phyloP scores from a whole-genome alignment of 2,888 invertebrate species.

The Troides helena region DNA sequence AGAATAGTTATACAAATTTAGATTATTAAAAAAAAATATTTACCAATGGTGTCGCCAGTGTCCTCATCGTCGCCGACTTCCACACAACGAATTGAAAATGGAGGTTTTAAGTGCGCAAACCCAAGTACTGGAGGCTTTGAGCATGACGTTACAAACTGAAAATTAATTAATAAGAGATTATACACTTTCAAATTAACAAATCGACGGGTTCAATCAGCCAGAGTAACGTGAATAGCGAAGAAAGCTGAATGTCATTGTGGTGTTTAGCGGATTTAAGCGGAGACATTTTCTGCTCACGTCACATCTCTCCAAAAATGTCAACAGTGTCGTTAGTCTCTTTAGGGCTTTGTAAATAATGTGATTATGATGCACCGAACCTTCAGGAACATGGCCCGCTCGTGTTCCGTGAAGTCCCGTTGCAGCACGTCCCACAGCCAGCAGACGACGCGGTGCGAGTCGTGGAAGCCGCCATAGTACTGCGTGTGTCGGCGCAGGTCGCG shows the following conservation, averaged over 20 bases:
- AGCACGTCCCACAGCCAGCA: slow-evolving; percentile 99
- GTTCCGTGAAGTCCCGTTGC: slow-evolving; percentile 94
- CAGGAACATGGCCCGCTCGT: slow-evolving; percentile 95
- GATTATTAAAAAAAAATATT: slow-evolving; percentile 26
- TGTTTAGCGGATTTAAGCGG: no score
- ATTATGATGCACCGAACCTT: slow-evolving; percentile 82
- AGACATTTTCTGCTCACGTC: no score
- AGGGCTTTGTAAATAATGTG: not conserved
- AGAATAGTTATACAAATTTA: no score
- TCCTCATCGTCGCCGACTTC: slow-evolving; percentile 99
- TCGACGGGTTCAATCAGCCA: no score
- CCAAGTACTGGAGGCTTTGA: slow-evolving; percentile 98
- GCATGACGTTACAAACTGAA: slow-evolving; percentile 94
- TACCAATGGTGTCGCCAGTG: slow-evolving; percentile 91
- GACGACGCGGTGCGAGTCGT: slow-evolving; percentile 97
- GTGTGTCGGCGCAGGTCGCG: slow-evolving; percentile 93
- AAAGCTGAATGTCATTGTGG: no score
- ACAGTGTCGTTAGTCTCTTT: no score
- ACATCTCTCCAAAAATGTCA: no score
- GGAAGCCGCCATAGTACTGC: slow-evolving; percentile 99
- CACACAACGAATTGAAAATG: slow-evolving; percentile 98
- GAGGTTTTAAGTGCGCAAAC: slow-evolving; percentile 97
- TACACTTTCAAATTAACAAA: no score
- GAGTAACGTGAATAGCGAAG: no score
- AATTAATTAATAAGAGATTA: not conserved